Evolutionary conservation across 2,113 vertebrate species (phyloP), one percentile per base, ranked within the genome.

Genomic region (Salvelinus sp.): DNA sequence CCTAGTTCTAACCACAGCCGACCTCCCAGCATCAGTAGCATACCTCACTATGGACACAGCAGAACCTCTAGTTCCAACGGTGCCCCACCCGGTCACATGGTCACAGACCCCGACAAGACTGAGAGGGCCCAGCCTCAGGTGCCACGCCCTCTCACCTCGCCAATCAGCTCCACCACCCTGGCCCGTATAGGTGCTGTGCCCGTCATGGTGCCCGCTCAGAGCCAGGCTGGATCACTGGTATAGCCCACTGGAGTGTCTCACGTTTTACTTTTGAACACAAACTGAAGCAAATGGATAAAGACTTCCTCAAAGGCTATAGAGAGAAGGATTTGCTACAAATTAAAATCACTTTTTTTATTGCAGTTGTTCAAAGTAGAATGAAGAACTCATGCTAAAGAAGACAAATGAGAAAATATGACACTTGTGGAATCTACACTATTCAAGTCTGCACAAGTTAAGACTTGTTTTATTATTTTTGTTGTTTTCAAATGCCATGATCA

Each of bases 211-310:
- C 95, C 96, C 0, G 88, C 94, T 58, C 95, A 96, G 79, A 95
- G 88, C 84, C 95, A 96, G 81, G 93, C 93, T 0, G 96, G 96
- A 4, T 97, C 96, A 0, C 92, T 97, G 74, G 96, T 97, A 89
- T 97, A 94, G 93, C 72, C 3, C 3, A 57, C 23, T 6, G 28
- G n/a, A 44, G 16, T 3, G 58, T 62, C 6, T 62, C 58, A 5
- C 2, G n/a, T 62, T 62, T 62, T 2, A n/a, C 58, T 9, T 23
- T 4, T 62, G n/a, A 62, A n/a, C 58, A 62, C n/a, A 62, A 62
- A 62, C n/a, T 62, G 20, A 22, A 9, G 9, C 38, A 44, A 62
- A 62, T 22, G 18, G 2, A n/a, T 62, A 62, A 50, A 50, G 50
- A 54, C 50, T 54, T 54, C 3, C 16, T 22, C 58, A 62, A n/a